phyloP scores from a whole-genome alignment of 64 coral and sea anemone species.

The Actinia tenebrosa region DNA sequence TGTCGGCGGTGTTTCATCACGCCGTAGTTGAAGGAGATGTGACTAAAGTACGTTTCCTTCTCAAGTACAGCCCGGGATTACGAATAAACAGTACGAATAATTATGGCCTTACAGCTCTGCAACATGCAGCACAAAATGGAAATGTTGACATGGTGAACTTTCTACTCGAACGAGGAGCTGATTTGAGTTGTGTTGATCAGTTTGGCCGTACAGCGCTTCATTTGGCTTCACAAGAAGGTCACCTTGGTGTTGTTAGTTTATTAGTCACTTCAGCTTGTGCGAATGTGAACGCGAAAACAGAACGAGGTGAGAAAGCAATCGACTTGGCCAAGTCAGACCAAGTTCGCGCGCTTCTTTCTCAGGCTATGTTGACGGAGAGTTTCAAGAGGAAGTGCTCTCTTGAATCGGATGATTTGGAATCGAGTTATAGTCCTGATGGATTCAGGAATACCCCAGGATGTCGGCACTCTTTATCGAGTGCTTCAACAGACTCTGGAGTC shows the following conservation, averaged over 20 bases:
- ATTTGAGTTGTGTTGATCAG: too few species aligned
- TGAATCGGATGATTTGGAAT: neutral
- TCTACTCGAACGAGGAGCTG: conserved; percentile 25
- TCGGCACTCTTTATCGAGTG: conserved; percentile 55
- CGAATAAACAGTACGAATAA: conserved; percentile 49
- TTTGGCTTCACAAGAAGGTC: conserved; percentile 48
- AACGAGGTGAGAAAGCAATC: conserved; percentile 32
- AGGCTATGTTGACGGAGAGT: conserved; percentile 54
- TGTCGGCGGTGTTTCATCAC: conserved; percentile 57
- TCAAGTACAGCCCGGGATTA: conserved; percentile 60
- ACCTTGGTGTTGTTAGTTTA: conserved; percentile 56
- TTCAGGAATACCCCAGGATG: conserved; percentile 53
- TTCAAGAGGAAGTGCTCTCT: conserved; percentile 55
- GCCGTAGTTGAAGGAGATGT: conserved; percentile 54
- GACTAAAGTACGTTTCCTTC: conserved; percentile 52
- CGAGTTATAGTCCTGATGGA: neutral
- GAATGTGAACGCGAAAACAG: conserved; percentile 54
- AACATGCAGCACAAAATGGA: conserved; percentile 41
- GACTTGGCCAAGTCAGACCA: conserved; percentile 49
- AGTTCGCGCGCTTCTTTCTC: conserved; percentile 55
- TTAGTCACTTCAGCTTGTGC: conserved; percentile 58
- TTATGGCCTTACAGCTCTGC: conserved; percentile 50
- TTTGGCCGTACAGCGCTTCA: conserved; percentile 44
- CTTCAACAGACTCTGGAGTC: conserved; percentile 62
- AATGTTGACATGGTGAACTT: conserved; percentile 53